Percentiles rank a stretch among this genome's conserved stretches.
These are phyloP conservation scores for Corynorhinus townsendii DNA, from an alignment of 2,113 vertebrate genomes.

Conservation along the genomic window DNA sequence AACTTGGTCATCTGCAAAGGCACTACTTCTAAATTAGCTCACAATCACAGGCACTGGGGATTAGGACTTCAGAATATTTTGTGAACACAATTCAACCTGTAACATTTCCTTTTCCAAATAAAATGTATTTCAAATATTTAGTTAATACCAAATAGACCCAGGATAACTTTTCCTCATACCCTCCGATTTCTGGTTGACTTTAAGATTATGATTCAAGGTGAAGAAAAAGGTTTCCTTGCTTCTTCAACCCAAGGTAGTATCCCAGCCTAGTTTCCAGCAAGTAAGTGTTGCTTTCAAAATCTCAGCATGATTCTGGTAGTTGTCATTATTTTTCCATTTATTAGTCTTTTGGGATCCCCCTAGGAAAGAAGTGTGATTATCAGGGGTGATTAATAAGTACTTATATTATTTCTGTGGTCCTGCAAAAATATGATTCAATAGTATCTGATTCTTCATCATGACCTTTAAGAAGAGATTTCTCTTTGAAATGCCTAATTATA, in stretches of 20 bases:
- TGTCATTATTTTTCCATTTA: not conserved
- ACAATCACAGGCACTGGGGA: rapidly evolving
- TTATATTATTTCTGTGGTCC: not conserved
- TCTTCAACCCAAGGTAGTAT: not conserved
- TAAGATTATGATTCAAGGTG: not conserved
- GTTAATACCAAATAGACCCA: not conserved
- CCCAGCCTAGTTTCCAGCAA: not conserved
- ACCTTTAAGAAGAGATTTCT: not conserved
- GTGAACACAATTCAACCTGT: not conserved
- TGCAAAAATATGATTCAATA: not conserved
- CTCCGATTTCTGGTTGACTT: not conserved
- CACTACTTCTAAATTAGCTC: not conserved
- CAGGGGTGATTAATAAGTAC: not conserved
- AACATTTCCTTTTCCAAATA: not conserved
- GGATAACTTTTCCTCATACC: not conserved
- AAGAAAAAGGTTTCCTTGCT: not conserved
- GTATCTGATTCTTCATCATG: not conserved
- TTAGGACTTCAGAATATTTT: not conserved
- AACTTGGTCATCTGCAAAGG: not conserved
- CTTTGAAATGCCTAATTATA: not conserved
- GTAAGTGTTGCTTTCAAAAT: not conserved
- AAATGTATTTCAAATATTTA: not conserved
- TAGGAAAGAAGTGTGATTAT: not conserved
- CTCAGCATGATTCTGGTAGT: not conserved
- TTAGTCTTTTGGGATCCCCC: not conserved